These are phyloP conservation scores for Eumaeus atala DNA, from an alignment of 1,140 invertebrate genomes.

Conservation along the genomic window DNA sequence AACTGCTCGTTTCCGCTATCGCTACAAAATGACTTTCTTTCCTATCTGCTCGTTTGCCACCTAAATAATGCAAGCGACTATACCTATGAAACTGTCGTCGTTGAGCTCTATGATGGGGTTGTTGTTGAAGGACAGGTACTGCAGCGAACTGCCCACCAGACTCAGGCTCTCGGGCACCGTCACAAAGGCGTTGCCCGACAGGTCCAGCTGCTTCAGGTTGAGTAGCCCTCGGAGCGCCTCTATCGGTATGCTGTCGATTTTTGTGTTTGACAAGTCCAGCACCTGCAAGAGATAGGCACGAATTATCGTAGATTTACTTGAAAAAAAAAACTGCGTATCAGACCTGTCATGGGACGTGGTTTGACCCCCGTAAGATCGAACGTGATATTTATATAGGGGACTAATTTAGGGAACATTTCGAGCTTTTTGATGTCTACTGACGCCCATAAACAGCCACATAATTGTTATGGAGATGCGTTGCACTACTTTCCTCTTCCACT, in stretches of 20 bases:
- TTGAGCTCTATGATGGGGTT: slow-evolving; percentile 75
- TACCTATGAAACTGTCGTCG: slow-evolving; percentile 75
- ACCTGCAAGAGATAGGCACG: slow-evolving; percentile 48
- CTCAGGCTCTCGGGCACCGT: slow-evolving; percentile 74
- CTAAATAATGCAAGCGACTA: slow-evolving; percentile 9
- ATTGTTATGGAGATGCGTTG: too few species aligned
- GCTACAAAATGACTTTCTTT: too few species aligned
- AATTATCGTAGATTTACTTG: background rate
- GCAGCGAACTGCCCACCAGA: slow-evolving; percentile 65
- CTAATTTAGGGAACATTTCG: too few species aligned
- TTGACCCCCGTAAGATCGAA: too few species aligned
- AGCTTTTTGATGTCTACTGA: too few species aligned
- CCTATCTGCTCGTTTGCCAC: too few species aligned
- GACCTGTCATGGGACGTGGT: too few species aligned
- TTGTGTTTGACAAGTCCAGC: slow-evolving; percentile 76
- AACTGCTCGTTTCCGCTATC: too few species aligned
- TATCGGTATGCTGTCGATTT: slow-evolving; percentile 67
- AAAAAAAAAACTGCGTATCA: background rate
- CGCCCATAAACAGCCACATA: too few species aligned
- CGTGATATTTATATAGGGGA: too few species aligned
- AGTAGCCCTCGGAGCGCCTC: slow-evolving; percentile 62
- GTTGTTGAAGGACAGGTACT: slow-evolving; percentile 74
- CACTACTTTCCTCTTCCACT: too few species aligned
- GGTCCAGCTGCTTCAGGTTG: slow-evolving; percentile 71
- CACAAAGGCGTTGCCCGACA: slow-evolving; percentile 75